Evolutionary conservation across 53 echinoderm and acorn worm species (phyloP).

Genomic region (Temnopleurus reevesii): DNA sequence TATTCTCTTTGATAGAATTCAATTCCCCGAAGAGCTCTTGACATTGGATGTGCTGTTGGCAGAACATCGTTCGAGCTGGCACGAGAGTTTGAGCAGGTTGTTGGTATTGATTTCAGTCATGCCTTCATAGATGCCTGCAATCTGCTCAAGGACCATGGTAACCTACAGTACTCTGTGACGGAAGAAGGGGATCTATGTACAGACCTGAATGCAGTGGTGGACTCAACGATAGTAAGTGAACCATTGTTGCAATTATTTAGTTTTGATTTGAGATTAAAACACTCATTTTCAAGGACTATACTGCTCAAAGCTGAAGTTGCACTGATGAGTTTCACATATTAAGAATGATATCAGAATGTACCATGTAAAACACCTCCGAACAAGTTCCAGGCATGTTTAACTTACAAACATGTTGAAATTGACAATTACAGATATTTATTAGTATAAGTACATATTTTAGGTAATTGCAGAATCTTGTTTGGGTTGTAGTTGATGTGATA

Average conservation of each 20-base stretch:
- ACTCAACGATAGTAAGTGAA: conserved; percentile 83
- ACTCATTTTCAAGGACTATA: no score
- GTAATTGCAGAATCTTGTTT: no score
- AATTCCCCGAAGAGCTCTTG: conserved; percentile 88
- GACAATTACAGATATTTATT: no score
- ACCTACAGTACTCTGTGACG: conserved; percentile 72
- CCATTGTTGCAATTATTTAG: background rate
- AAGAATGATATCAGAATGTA: no score
- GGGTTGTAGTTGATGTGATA: no score
- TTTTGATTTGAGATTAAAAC: no score
- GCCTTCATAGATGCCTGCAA: conserved; percentile 90
- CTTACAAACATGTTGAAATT: no score
- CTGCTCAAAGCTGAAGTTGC: no score
- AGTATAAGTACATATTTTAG: no score
- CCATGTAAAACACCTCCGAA: no score
- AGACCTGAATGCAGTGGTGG: conserved; percentile 72
- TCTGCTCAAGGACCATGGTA: conserved; percentile 73
- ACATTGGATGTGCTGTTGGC: conserved; percentile 96
- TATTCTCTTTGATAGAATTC: conserved; percentile 55
- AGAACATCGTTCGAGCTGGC: conserved; percentile 89
- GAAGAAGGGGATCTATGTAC: conserved; percentile 91
- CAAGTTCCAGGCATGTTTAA: no score
- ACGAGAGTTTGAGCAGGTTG: conserved; percentile 84
- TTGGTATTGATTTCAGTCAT: conserved; percentile 87
- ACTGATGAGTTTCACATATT: no score